phyloP scores from a whole-genome alignment of 2,113 vertebrate genomes.

The Oncorhynchus mykiss region DNA sequence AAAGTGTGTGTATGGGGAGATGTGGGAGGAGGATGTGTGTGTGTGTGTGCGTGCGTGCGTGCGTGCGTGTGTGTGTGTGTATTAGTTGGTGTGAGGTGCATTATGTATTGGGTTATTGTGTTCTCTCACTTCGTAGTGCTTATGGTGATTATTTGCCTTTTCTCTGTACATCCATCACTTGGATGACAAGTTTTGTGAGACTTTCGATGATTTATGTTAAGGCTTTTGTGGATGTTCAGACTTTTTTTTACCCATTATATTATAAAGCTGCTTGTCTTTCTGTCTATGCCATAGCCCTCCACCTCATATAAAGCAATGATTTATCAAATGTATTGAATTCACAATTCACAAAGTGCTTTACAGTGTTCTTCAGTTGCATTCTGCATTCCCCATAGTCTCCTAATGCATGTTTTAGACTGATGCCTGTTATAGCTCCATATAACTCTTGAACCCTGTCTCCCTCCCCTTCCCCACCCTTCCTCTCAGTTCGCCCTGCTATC shows the following conservation, averaged over 20 bases:
- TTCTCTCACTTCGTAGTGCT: no score
- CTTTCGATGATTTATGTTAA: no score
- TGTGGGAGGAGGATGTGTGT: conserved; percentile 1
- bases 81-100: no score
- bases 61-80: background rate
- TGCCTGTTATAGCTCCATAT: background rate
- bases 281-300: background rate
- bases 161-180: no score
- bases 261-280: no score
- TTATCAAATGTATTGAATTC: conserved; percentile 16
- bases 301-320: conserved; percentile 6
- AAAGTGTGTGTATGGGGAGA: background rate
- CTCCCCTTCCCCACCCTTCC: background rate
- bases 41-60: background rate
- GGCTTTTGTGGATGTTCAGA: no score
- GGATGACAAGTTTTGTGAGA: no score
- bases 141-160: no score
- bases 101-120: no score
- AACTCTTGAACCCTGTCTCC: background rate
- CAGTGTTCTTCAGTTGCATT: no score
- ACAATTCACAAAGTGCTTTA: no score
- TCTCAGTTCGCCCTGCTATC: background rate
- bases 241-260: no score
- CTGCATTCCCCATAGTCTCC: background rate
- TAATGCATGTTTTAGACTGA: background rate